Evolutionary conservation across 2,113 vertebrate genomes (phyloP).

Genomic region (Capreolus pygargus): DNA sequence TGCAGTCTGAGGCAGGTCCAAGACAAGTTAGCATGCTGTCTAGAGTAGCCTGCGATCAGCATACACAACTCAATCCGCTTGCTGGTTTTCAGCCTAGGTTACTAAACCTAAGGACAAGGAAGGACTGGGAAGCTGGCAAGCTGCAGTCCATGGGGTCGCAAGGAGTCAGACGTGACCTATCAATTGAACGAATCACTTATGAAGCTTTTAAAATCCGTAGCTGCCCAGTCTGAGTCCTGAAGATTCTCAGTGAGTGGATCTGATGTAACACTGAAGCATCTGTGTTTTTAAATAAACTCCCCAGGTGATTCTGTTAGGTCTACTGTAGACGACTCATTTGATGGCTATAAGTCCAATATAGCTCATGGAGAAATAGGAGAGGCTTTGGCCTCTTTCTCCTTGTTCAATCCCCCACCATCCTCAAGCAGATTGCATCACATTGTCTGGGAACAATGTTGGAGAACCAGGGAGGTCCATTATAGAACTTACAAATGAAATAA

Average conservation of each 20-base stretch:
- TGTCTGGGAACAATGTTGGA: neutral
- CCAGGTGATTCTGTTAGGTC: neutral
- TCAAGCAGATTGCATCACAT: neutral
- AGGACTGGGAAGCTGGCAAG: neutral
- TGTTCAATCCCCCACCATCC: neutral
- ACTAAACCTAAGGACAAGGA: neutral
- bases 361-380: neutral
- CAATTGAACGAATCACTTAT: neutral
- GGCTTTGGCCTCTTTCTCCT: neutral
- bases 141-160: fast-evolving
- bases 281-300: neutral
- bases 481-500: neutral
- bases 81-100: neutral
- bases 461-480: neutral
- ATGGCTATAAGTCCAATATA: neutral
- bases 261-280: neutral
- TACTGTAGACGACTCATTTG: neutral
- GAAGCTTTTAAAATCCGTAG: neutral
- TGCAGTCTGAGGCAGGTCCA: neutral
- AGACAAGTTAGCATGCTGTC: neutral
- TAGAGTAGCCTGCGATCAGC: neutral
- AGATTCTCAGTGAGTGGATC: neutral
- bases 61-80: neutral
- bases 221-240: neutral
- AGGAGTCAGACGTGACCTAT: neutral